These are phyloP conservation scores for Arrhamphus sclerolepis DNA, from an alignment of 2,797 vertebrate genomes.

Conservation along the genomic window DNA sequence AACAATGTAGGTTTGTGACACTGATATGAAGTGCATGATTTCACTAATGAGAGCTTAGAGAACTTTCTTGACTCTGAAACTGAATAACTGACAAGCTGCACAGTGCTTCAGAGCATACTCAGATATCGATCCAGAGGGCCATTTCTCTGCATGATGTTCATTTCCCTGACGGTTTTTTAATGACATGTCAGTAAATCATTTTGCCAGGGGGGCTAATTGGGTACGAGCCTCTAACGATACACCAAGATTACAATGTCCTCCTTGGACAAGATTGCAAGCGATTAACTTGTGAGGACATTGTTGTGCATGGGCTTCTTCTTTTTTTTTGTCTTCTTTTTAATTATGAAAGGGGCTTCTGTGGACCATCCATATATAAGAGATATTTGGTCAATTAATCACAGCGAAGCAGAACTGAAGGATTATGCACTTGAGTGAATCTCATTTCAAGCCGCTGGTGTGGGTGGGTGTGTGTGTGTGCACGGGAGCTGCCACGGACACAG, in stretches of 20 bases:
- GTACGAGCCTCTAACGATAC: conserved; percentile 38
- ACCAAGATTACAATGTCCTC: conserved; percentile 40
- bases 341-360: conserved; percentile 33
- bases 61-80: conserved; percentile 25
- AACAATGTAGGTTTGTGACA: conserved; percentile 5
- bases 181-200: conserved; percentile 67
- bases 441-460: conserved; percentile 77
- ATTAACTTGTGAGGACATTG: conserved; percentile 24
- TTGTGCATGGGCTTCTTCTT: conserved; percentile 14
- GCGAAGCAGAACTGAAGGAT: conserved; percentile 77
- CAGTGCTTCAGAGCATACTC: conserved; percentile 55
- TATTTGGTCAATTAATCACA: conserved; percentile 80
- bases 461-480: conserved; percentile 44
- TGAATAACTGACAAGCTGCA: conserved; percentile 31
- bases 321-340: conserved; percentile 13
- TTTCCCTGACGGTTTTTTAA: conserved; percentile 63
- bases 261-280: conserved; percentile 15
- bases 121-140: conserved; percentile 67
- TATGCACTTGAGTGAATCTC: conserved; percentile 79
- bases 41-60: conserved; percentile 23
- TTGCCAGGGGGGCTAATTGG: conserved; percentile 58
- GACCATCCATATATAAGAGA: conserved; percentile 55
- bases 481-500: conserved; percentile 58
- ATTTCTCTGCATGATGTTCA: conserved; percentile 66
- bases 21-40: conserved; percentile 6